Percentiles rank a stretch among this genome's conserved stretches.
Conservation (phyloP, 2,888 invertebrate species). For the Melanchra persicariae region DNA sequence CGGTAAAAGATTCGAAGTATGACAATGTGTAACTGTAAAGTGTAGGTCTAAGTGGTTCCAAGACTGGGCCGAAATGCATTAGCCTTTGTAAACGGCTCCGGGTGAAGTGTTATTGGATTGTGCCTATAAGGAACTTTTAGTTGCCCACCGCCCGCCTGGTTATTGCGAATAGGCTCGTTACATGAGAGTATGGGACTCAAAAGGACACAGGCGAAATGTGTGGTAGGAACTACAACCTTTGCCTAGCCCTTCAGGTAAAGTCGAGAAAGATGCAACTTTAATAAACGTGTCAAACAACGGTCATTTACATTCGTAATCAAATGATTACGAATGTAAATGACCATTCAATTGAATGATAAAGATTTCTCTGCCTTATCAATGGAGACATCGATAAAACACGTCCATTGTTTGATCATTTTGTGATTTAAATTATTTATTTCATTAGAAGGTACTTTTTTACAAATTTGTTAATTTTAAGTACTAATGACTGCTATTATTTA, state of each 20-base stretch:
- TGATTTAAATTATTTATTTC: background rate
- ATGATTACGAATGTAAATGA: too few relatives aligned
- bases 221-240: background rate
- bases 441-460: background rate
- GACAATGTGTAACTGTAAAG: background rate
- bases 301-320: background rate
- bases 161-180: background rate
- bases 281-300: background rate
- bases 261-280: background rate
- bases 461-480: background rate
- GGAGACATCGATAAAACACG: slow-evolving; percentile 21
- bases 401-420: background rate
- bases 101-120: background rate
- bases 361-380: background rate
- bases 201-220: too few relatives aligned
- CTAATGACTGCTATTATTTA: background rate
- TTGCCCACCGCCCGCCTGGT: background rate
- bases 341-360: background rate
- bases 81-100: slow-evolving; percentile 1
- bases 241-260: background rate
- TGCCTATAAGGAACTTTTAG: background rate
- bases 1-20: background rate
- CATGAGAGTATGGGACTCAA: background rate
- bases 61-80: background rate
- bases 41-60: background rate